phyloP scores from a whole-genome alignment of 1,140 invertebrate genomes.

The Anadara kagoshimensis region DNA sequence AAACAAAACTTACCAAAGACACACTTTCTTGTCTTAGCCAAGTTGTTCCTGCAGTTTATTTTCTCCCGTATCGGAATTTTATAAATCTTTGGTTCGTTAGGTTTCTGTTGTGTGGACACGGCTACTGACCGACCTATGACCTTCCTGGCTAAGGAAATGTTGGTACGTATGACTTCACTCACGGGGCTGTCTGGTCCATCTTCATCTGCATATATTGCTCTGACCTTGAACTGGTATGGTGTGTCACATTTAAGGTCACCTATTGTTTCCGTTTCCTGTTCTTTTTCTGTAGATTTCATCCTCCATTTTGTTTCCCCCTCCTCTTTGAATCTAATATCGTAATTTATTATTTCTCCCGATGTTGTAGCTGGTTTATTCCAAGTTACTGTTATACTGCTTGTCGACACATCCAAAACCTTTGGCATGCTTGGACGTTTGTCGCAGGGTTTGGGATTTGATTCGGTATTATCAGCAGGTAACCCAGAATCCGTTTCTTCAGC shows the following conservation, averaged over 20 bases:
- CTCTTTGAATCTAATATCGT: conserved; percentile 21
- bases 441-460: too few relatives aligned
- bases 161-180: neutral
- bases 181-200: conserved; percentile 17
- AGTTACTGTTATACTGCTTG: conserved; percentile 13
- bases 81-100: conserved; percentile 6
- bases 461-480: too few relatives aligned
- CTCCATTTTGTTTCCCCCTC: conserved; percentile 8
- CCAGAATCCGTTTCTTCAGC: too few relatives aligned
- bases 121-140: neutral
- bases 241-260: conserved; percentile 12
- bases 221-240: conserved; percentile 20
- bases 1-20: conserved; percentile 13
- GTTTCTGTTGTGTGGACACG: neutral
- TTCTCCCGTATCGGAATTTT: conserved; percentile 11
- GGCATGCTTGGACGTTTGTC: neutral
- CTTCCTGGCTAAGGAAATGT: conserved; percentile 1
- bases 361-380: conserved; percentile 1
- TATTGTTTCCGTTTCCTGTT: conserved; percentile 4
- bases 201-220: conserved; percentile 17
- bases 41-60: conserved; percentile 1
- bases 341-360: conserved; percentile 1
- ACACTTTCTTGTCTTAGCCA: conserved; percentile 17
- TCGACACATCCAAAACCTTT: neutral
- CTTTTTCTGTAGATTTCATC: conserved; percentile 8